phyloP scores from a whole-genome alignment of 1,140 invertebrate genomes.

The Brachionus koreanus region DNA sequence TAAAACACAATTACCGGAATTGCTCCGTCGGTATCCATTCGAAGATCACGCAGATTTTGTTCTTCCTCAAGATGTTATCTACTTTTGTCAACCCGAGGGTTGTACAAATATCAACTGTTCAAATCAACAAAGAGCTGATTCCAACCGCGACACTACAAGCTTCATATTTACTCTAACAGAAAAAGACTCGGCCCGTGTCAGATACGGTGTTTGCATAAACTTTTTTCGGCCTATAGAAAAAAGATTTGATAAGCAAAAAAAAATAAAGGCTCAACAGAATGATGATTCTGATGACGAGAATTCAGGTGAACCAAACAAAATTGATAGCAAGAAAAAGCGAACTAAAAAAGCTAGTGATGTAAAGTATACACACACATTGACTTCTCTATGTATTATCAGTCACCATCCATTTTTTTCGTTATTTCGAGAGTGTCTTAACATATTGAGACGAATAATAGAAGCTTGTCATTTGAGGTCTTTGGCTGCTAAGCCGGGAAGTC shows the following conservation, averaged over 20 bases:
- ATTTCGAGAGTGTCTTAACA: constrained; percentile 92
- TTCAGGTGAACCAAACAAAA: background rate
- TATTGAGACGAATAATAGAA: constrained; percentile 89
- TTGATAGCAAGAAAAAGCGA: constrained; percentile 10
- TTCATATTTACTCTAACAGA: constrained; percentile 98
- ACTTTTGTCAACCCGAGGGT: constrained; percentile 98
- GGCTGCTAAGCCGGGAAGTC: constrained; percentile 71
- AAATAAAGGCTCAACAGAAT: background rate
- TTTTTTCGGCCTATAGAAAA: constrained; percentile 69
- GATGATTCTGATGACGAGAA: background rate
- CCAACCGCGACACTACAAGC: constrained; percentile 80
- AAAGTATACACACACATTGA: constrained; percentile 70
- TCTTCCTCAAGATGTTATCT: constrained; percentile 92
- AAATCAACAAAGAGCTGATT: constrained; percentile 59
- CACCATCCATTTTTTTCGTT: constrained; percentile 98
- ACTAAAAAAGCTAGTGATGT: constrained; percentile 47
- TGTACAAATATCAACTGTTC: constrained; percentile 78
- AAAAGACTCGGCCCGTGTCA: constrained; percentile 85
- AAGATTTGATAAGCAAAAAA: constrained; percentile 49
- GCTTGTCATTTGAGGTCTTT: constrained; percentile 85
- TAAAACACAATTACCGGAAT: constrained; percentile 57
- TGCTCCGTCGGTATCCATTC: constrained; percentile 78
- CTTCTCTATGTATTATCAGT: constrained; percentile 91
- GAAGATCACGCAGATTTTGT: constrained; percentile 94
- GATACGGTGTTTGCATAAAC: constrained; percentile 87